Conservation (phyloP, 2,797 vertebrate species). For the Chanos chanos region DNA sequence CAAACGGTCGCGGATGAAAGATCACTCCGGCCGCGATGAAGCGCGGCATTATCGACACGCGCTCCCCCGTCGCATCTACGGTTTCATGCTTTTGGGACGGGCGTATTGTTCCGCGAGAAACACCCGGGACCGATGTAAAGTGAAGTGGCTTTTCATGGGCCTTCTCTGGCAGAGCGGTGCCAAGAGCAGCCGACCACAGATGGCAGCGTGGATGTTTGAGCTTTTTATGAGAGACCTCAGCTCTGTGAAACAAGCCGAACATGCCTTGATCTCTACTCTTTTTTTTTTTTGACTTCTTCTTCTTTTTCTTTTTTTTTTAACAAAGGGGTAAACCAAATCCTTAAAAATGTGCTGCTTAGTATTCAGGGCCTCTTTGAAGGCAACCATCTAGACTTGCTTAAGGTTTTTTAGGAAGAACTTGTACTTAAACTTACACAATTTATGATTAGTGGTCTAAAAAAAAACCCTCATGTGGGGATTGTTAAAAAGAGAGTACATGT, state of each 20-base stretch:
- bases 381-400: conserved; percentile 18
- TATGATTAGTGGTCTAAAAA: neutral
- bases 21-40: neutral
- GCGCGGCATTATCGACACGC: neutral
- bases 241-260: conserved; percentile 25
- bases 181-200: conserved; percentile 11
- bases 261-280: conserved; percentile 21
- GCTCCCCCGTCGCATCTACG: neutral
- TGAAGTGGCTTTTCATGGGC: conserved; percentile 24
- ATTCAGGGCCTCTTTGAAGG: conserved; percentile 25
- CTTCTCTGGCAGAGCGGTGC: neutral
- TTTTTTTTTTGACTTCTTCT: neutral
- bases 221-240: conserved; percentile 20
- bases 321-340: conserved; percentile 16
- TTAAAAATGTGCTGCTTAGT: conserved; percentile 23
- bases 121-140: neutral
- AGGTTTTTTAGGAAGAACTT: conserved; percentile 6
- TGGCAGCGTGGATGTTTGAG: conserved; percentile 23
- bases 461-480: neutral
- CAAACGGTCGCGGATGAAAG: neutral
- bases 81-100: conserved; percentile 1
- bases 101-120: conserved; percentile 13
- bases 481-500: neutral
- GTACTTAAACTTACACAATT: too few species aligned
- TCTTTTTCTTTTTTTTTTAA: neutral